Evolutionary conservation across 2,797 vertebrate species (phyloP).

Genomic region (Coendou prehensilis): DNA sequence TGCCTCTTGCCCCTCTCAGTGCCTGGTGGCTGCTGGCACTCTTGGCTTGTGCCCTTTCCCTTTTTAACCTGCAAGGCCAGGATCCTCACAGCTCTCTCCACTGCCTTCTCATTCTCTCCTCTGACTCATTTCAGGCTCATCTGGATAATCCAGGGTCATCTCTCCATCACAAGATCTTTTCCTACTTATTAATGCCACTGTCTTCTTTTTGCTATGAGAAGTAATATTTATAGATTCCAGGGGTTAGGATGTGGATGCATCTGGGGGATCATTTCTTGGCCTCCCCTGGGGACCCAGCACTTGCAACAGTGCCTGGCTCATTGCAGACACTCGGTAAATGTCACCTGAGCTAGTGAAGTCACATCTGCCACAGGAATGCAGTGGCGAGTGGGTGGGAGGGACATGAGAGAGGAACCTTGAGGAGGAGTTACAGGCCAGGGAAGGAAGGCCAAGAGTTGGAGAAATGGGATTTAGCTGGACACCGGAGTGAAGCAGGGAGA

Average conservation of each 20-base stretch:
- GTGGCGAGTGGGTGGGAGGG: neutral
- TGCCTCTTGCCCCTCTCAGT: neutral
- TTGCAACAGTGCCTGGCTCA: neutral
- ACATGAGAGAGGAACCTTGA: no score
- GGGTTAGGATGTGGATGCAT: neutral
- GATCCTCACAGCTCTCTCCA: neutral
- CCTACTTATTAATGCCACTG: neutral
- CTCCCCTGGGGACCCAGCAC: neutral
- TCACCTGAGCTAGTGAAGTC: neutral
- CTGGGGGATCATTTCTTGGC: neutral
- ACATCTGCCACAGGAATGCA: neutral
- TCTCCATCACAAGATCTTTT: neutral
- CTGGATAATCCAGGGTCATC: neutral
- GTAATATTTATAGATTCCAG: conserved; percentile 20
- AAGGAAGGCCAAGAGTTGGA: neutral
- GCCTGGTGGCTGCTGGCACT: neutral
- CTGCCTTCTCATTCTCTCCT: neutral
- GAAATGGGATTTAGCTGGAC: neutral
- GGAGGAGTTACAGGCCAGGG: neutral
- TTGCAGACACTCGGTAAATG: neutral
- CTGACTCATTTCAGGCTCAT: neutral
- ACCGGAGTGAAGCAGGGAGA: neutral
- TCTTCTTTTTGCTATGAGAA: neutral
- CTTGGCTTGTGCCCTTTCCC: neutral
- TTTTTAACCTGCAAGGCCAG: neutral